Evolutionary conservation across 2,888 invertebrate genomes (phyloP), one percentile per base, ranked within the genome.

Genomic region (Drosophila incognita): DNA sequence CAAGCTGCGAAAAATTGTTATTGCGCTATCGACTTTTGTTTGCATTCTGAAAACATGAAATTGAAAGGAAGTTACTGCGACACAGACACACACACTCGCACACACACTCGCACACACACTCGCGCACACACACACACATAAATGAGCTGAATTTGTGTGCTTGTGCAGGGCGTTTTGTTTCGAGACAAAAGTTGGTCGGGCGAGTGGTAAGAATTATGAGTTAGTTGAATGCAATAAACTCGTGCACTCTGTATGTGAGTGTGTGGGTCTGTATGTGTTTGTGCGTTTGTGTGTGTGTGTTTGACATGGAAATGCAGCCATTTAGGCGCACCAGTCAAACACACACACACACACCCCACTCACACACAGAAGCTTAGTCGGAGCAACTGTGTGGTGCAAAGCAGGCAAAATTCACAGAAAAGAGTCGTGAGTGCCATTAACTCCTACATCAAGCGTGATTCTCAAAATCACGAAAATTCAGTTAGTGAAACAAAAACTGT

Each of bases 161-260:
- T 18, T 71, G 69, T 63, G 51, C 53, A 51, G 59, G 64, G 60
- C 69, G 83, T 80, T 79, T 81, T 81, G 81, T 81, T 82, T 76
- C 66, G 53, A 79, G 72, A 82, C 80, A 80, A 81, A 81, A 81
- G 76, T 76, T 82, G 69, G 72, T 59, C 75, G 59, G 59, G 69
- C 63, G 71, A 75, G 67, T 72, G 69, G 58, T 68, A 70, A 76
- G 74, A 82, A 81, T 83, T 81, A 80, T 83, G 80, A 81, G 83
- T 83, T 79, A 83, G 83, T 76, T 76, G 81, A 81, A 81, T 79
- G 81, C 83, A 81, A 82, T 82, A 81, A 81, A 80, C 80, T 76
- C 69, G 42, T 61, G 71, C 62, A 54, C 42, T 54, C n/a, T 56
- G 29, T 54, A 15, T 33, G 31, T 13, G 4, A 15, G 21, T 33